Evolutionary conservation across 2,113 vertebrate species (phyloP).

Genomic region (Meriones unguiculatus): DNA sequence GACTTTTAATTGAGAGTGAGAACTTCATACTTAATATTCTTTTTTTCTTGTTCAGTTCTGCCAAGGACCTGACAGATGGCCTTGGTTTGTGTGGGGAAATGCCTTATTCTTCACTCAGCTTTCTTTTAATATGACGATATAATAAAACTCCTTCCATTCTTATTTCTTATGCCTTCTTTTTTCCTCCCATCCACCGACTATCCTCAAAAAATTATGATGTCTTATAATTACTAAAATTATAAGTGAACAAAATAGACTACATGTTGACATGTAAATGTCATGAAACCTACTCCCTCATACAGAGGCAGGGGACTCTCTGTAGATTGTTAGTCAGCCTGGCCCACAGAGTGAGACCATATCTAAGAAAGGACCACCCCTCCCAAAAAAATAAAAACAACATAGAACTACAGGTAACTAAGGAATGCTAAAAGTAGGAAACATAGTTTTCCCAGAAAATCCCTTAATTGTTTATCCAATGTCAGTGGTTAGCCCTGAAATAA

Average conservation of each 20-base stretch:
- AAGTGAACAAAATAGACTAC: background rate
- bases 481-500: background rate
- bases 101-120: constrained; percentile 31
- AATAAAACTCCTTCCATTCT: constrained; percentile 10
- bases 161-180: background rate
- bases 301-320: background rate
- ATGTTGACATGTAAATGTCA: background rate
- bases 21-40: constrained; percentile 49
- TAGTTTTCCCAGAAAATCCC: background rate
- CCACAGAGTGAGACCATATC: background rate
- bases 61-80: constrained; percentile 54
- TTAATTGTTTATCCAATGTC: background rate
- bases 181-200: background rate
- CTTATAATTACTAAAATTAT: constrained; percentile 46
- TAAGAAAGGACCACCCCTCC: background rate
- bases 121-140: constrained; percentile 46
- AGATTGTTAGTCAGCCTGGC: background rate
- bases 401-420: background rate
- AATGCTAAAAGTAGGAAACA: background rate
- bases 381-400: background rate
- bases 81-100: constrained; percentile 27
- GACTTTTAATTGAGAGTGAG: constrained; percentile 42
- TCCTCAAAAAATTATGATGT: background rate
- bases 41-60: constrained; percentile 46
- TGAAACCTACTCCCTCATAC: background rate